Base-by-base conservation (phyloP, 2,888 invertebrate genomes). In the Megalurothrips usitatus region DNA sequence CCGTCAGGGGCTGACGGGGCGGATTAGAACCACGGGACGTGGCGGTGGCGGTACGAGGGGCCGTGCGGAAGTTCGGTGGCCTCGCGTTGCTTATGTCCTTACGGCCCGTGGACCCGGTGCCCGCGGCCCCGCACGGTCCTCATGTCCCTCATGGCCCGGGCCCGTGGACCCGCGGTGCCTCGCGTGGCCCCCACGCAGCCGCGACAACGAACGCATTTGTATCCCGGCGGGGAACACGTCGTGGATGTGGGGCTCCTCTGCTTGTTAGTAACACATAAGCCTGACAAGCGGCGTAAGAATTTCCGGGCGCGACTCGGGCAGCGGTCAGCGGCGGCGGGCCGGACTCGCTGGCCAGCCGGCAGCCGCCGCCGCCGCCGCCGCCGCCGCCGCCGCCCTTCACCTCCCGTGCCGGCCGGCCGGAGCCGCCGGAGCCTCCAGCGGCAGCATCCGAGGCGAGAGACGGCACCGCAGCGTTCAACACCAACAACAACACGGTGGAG, bases 271-370 rank as follows among this genome's bases (percentile, higher is more conserved):
- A 26, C 68, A 26, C 68, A 58, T 58, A 58, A 58, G 17, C 68
- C 68, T 75, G 68, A 75, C 68, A 75, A 75, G 68, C 68, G 68
- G 68, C 23, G 68, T 75, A 75, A 75, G 68, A 75, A 75, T 75
- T 75, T 75, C 68, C 68, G 68, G 68, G 68, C 68, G 68, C 68
- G 68, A 75, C 68, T 23, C 23, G 23, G 10, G 23, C 9, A 26
- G 8, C 68, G 19, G 58, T 17, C 14, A 1, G 14, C 14, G 19
- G 58, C 17, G 58, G 19, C 58, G 14, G 19, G 19, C 58, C 58
- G 52, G n/a, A n/a, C n/a, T n/a, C 52, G 14, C 52, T 6, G 17
- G 14, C 52, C 11, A 49, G 49, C 49, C 49, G 49, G 49, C 49
- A 9, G 10, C 49, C 10, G 10, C 49, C 49, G 10, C 10, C 49